A percentile compares a stretch with the other conserved stretches of the same genome.
phyloP scores from a whole-genome alignment of 2,113 vertebrate genomes.

The Lichenostomus cassidix region DNA sequence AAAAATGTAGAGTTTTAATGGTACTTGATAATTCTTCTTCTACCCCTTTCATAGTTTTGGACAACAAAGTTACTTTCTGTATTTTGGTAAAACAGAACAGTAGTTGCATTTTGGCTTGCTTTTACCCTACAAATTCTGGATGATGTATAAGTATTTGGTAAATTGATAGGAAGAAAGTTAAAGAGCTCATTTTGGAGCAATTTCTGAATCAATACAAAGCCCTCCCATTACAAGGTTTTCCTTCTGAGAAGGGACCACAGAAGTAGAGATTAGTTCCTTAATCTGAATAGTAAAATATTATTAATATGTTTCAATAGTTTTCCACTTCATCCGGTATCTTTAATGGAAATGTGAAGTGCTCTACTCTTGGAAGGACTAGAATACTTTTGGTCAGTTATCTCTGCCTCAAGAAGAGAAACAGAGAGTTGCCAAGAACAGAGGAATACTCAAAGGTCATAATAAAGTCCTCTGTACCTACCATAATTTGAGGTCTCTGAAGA shows the following conservation, averaged over 20 bases:
- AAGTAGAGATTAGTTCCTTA: neutral
- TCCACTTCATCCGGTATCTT: neutral
- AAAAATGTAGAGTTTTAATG: neutral
- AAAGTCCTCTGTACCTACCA: neutral
- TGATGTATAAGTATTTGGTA: neutral
- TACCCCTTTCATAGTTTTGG: neutral
- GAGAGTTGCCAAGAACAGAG: neutral
- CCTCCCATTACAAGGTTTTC: neutral
- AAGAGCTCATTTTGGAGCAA: neutral
- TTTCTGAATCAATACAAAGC: neutral
- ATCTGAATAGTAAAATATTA: neutral
- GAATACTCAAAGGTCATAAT: neutral
- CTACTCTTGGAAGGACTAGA: neutral
- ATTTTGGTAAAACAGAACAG: neutral
- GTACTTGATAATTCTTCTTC: neutral
- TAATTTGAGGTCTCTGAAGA: neutral
- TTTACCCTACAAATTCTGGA: neutral
- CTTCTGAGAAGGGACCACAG: conserved; percentile 22
- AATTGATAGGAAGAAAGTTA: neutral
- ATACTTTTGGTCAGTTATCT: neutral
- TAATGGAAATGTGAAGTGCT: neutral
- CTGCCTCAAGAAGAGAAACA: neutral
- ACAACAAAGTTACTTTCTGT: neutral
- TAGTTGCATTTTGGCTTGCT: neutral
- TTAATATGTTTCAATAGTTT: neutral